Conservation (phyloP, 2,113 vertebrate genomes). For the Cephalopterus ornatus region DNA sequence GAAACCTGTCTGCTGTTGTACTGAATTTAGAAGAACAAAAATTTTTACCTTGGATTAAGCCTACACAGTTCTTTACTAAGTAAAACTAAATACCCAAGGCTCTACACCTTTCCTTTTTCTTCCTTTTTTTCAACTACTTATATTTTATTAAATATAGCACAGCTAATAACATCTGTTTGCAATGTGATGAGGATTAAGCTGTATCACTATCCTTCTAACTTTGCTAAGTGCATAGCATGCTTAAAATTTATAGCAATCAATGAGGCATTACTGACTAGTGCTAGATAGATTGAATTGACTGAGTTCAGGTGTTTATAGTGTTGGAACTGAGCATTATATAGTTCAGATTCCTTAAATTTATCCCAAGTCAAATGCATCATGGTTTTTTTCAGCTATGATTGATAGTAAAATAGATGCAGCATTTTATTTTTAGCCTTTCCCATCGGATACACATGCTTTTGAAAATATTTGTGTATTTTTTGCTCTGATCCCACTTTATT, state of each 20-base stretch:
- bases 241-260: neutral
- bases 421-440: neutral
- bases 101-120: neutral
- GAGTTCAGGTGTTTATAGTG: neutral
- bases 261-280: neutral
- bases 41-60: neutral
- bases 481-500: neutral
- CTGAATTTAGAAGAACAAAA: neutral
- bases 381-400: neutral
- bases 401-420: neutral
- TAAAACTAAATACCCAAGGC: neutral
- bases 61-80: neutral
- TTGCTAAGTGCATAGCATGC: neutral
- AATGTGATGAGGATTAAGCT: neutral
- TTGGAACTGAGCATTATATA: neutral
- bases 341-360: neutral
- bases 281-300: neutral
- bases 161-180: neutral
- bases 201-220: neutral
- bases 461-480: neutral
- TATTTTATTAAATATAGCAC: neutral
- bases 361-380: neutral
- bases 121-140: neutral
- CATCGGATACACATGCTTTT: neutral
- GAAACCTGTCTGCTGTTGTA: neutral